Conservation (phyloP, 2,113 vertebrate genomes). For the Centropus unirufus region DNA sequence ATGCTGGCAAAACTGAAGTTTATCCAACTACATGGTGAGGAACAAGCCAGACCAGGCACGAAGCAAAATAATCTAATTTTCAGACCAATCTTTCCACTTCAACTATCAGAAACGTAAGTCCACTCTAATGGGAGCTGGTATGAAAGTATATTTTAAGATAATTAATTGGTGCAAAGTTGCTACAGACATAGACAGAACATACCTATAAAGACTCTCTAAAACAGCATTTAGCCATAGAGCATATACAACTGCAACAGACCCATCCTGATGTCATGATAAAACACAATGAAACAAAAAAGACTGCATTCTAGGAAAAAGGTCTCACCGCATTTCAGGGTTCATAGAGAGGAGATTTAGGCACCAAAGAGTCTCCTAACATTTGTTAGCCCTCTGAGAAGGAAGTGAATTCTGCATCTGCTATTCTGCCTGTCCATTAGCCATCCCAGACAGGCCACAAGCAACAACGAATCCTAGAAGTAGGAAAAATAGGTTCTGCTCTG, state of each 20-base stretch:
- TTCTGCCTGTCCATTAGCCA: background rate
- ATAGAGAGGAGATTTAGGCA: background rate
- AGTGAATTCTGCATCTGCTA: background rate
- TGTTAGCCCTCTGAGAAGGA: background rate
- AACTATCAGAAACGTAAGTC: background rate
- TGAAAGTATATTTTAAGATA: background rate
- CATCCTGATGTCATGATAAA: background rate
- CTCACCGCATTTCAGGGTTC: background rate
- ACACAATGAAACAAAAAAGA: background rate
- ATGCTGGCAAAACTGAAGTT: background rate
- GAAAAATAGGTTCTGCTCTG: background rate
- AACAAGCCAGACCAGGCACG: background rate
- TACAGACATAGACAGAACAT: background rate
- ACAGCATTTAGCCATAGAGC: background rate
- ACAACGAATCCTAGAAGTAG: background rate
- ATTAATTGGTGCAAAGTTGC: background rate
- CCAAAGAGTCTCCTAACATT: background rate
- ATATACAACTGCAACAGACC: background rate
- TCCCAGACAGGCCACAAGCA: background rate
- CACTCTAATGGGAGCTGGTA: background rate
- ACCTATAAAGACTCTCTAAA: background rate
- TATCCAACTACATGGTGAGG: background rate
- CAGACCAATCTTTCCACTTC: background rate
- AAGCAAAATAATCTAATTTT: background rate
- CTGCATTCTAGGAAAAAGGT: background rate